phyloP scores from a whole-genome alignment of 2,888 invertebrate genomes.

The Cybosia mesomella region DNA sequence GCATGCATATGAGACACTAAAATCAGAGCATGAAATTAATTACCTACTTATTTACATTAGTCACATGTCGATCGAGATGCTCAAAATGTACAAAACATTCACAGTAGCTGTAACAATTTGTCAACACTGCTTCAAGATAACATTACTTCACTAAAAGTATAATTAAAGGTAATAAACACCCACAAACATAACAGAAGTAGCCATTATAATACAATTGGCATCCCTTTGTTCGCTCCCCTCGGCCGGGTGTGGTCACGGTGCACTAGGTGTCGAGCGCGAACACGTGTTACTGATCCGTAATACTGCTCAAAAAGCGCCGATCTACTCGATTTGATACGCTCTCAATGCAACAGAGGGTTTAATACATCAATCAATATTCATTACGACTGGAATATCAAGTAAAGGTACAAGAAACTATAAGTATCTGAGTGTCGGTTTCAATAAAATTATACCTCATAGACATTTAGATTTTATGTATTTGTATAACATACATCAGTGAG shows the following conservation, averaged over 20 bases:
- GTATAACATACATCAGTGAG: not conserved
- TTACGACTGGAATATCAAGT: constrained; percentile 47
- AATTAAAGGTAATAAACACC: constrained; percentile 64
- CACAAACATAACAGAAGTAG: constrained; percentile 74
- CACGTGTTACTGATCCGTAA: constrained; percentile 81
- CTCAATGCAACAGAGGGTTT: constrained; percentile 65
- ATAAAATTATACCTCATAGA: not conserved
- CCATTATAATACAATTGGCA: constrained; percentile 73
- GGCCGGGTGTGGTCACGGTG: constrained; percentile 65
- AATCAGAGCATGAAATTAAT: not conserved
- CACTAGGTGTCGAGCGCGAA: constrained; percentile 71
- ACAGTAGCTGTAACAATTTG: not conserved
- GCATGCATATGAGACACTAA: not conserved
- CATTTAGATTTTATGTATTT: not conserved
- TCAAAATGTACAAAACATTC: not conserved
- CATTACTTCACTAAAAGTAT: constrained; percentile 33
- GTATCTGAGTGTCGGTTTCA: constrained; percentile 30
- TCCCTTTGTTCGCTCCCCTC: constrained; percentile 67
- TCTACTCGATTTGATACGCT: constrained; percentile 78
- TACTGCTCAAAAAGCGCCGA: constrained; percentile 59
- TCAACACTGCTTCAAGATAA: constrained; percentile 4
- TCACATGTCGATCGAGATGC: not conserved
- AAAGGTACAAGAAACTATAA: constrained; percentile 35
- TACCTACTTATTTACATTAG: too few species aligned
- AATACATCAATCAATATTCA: constrained; percentile 63